Base-by-base conservation (phyloP, 1,140 invertebrate species). In the Mya arenaria region DNA sequence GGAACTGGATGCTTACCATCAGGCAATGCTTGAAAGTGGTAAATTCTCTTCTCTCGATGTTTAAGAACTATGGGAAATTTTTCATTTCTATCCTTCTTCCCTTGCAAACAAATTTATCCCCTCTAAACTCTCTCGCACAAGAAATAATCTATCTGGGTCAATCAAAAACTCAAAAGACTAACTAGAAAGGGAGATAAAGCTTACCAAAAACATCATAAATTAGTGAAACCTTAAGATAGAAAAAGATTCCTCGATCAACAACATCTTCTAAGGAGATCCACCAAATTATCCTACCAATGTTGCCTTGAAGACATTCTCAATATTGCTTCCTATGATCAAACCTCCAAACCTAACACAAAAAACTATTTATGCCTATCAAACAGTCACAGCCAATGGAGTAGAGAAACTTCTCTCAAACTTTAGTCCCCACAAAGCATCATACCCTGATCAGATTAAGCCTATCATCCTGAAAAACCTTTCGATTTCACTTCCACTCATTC, bases 401-500 rank as follows among this genome's bases (percentile, higher is more conserved):
- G 74, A 78, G 10, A 69, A 80, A 48, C 77, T 80, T n/a, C 17
- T 69, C 0, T 39, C 36, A 41, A 60, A 80, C 19, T 65, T 71
- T 25, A 25, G 44, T n/a, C 65, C 62, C 6, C 75, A 69, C 52
- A 52, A 65, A 44, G 77, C 77, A 37, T 48, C 63, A 58, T 41
- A 55, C 19, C 65, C 77, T 30, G 77, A 79, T 15, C 41, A 79
- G 19, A 68, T 79, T 8, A 36, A 23, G 37, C 52, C 48, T 1
- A 68, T 55, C 6, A 19, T 78, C 8, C 74, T 65, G 15, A 77
- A 77, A 65, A 65, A 28, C n/a, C 23, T 25, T 10, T 2, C 3
- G 13, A 5, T 32, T 36, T 41, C 48, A 66, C 17, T 66, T 39
- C 28, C 65, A 6, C 74, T 41, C 17, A 78, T 65, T 10, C 3